Percentiles rank a stretch among this genome's conserved stretches.
Conservation (phyloP, 2,113 vertebrate species). For the Pollimyrus isidori region DNA sequence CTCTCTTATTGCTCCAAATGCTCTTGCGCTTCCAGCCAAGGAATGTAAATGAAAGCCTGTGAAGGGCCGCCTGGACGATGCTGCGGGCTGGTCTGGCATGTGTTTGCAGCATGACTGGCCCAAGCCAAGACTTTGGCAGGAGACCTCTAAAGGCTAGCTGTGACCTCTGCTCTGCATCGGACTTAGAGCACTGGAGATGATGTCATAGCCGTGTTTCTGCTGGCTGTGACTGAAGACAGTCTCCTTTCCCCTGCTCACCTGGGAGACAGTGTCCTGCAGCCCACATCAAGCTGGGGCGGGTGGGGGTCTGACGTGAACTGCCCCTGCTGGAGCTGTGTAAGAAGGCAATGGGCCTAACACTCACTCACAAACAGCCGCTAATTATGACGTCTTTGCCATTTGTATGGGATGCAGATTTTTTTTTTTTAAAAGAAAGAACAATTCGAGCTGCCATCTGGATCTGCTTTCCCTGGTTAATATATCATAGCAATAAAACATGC, state of each 20-base stretch:
- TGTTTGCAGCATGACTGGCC: not conserved
- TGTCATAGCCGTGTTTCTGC: not conserved
- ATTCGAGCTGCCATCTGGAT: conserved; percentile 3
- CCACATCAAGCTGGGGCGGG: not conserved
- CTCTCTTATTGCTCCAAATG: not conserved
- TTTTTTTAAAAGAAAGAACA: not conserved
- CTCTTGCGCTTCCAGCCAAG: not conserved
- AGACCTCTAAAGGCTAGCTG: not conserved
- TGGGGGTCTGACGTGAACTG: not conserved
- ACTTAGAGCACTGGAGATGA: not conserved
- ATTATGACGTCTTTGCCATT: not conserved
- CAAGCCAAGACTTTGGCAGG: not conserved
- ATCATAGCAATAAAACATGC: conserved; percentile 5
- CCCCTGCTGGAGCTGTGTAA: not conserved
- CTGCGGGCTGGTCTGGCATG: not conserved
- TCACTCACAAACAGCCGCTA: not conserved
- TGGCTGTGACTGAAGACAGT: not conserved
- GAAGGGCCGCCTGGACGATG: not conserved
- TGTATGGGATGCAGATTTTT: not conserved
- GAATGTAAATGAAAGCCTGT: conserved; percentile 11
- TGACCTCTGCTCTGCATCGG: not conserved
- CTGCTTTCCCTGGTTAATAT: conserved; percentile 3
- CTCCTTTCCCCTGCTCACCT: not conserved
- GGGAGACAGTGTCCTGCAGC: not conserved
- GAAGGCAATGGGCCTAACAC: not conserved